Evolutionary conservation across 2,888 invertebrate genomes (phyloP).

Genomic region (Neocrepidodera transversa): DNA sequence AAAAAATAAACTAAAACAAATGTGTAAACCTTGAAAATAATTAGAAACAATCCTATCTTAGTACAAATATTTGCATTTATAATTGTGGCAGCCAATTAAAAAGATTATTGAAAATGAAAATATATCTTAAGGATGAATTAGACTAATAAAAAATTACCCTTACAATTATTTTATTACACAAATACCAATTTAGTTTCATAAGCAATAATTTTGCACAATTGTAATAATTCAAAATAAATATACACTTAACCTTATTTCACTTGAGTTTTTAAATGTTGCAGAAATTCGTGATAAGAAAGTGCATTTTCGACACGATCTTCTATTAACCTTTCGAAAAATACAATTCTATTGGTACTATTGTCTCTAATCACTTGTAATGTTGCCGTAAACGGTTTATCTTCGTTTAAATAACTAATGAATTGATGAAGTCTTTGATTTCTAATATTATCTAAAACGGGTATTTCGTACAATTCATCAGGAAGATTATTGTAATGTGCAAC

Average conservation of each 20-base stretch:
- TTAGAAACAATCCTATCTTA: too few species aligned
- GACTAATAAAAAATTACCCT: constrained; percentile 4
- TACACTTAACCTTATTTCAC: constrained; percentile 71
- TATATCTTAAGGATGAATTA: background rate
- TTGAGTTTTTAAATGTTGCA: constrained; percentile 91
- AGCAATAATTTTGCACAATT: constrained; percentile 52
- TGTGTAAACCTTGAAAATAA: too few species aligned
- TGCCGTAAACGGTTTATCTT: constrained; percentile 82
- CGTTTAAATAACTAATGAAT: constrained; percentile 84
- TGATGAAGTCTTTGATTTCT: constrained; percentile 78
- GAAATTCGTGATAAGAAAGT: constrained; percentile 96
- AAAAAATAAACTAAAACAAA: too few species aligned
- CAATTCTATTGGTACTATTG: constrained; percentile 81
- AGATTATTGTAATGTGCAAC: constrained; percentile 76
- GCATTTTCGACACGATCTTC: constrained; percentile 95
- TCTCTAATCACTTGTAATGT: constrained; percentile 87
- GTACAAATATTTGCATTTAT: too few species aligned
- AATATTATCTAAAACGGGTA: constrained; percentile 80
- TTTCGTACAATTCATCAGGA: constrained; percentile 76
- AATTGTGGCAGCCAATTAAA: too few species aligned
- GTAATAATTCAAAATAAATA: constrained; percentile 24
- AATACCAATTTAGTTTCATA: constrained; percentile 22
- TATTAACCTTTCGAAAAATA: constrained; percentile 87
- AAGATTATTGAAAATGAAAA: too few species aligned
- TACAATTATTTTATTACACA: constrained; percentile 27